Evolutionary conservation across 1,140 invertebrate genomes (phyloP).

Genomic region (Diabrotica virgifera): DNA sequence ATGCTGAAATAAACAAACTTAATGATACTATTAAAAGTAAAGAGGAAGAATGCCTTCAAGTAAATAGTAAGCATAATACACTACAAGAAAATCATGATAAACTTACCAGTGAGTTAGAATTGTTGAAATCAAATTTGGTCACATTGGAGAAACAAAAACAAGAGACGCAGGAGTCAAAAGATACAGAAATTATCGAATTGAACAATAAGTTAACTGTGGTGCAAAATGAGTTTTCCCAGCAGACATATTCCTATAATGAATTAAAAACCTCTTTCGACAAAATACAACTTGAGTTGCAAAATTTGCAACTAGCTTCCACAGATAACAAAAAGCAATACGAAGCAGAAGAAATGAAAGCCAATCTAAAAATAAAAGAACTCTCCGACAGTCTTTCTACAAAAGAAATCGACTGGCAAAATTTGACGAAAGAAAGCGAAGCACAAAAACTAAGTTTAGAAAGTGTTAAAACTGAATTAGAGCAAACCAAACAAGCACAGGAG

Average conservation of each 20-base stretch:
- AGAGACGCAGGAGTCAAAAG: neutral
- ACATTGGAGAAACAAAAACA: neutral
- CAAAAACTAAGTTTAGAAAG: slow-evolving; percentile 12
- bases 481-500: slow-evolving; percentile 16
- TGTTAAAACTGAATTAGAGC: slow-evolving; percentile 12
- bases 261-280: slow-evolving; percentile 6
- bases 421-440: neutral
- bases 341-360: too few species aligned
- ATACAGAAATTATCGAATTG: slow-evolving; percentile 7
- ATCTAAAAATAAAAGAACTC: too few species aligned
- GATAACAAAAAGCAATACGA: neutral
- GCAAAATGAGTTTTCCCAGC: neutral
- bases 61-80: slow-evolving; percentile 13
- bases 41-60: neutral
- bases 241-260: neutral
- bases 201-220: slow-evolving; percentile 10
- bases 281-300: slow-evolving; percentile 7
- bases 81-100: neutral
- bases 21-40: slow-evolving; percentile 1
- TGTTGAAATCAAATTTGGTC: neutral
- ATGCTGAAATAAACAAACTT: slow-evolving; percentile 15
- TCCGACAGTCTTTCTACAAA: too few species aligned
- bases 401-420: neutral
- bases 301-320: neutral
- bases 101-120: neutral